Base-by-base conservation (phyloP, 2,888 invertebrate species). In the Epinotia ramella region DNA sequence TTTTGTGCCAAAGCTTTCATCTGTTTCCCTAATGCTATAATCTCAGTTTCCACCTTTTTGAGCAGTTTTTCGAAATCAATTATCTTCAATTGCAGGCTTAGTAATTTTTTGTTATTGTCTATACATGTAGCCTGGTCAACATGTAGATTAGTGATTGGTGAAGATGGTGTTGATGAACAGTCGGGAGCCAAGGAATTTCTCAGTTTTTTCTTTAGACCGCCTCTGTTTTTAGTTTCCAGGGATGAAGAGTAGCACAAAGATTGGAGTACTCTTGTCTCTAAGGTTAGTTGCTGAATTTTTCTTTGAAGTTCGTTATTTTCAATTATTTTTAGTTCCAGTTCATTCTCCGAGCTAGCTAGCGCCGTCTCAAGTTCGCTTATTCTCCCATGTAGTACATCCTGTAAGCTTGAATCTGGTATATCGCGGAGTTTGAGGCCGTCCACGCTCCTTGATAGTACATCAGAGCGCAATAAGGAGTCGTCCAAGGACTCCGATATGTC, bases 221-320 rank as follows among this genome's bases (percentile, higher is more conserved):
- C 4, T 3, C 49, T 16, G 20, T 49, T 49, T 16, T 9, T 24
- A 18, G 3, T n/a, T 2, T 66, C 66, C 1, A 2, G 20, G 28
- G 53, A 53, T n/a, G n/a, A n/a, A 44, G 44, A 11, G 12, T 44
- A 44, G 2, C 44, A 44, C 44, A 44, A 44, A 1, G 66, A 66
- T 0, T 46, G n/a, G 0, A 66, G 13, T 11, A 66, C 66, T 53
- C 53, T 53, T 53, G 16, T 66, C n/a, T 66, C 66, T 28, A 66
- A 24, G 13, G 13, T 66, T 28, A 66, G 11, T 49, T 66, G 53
- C 53, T 66, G 66, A 49, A 20, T 66, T n/a, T 28, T 49, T 24
- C 66, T 66, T 53, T 66, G 53, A 7, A 66, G 66, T 16, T 66
- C 66, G 20, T 66, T 66, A 9, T 66, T 66, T 12, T 66, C 66